A percentile compares a stretch with the other conserved stretches of the same genome.
Evolutionary conservation across 1,140 invertebrate species (phyloP).

Genomic region (Pseudomyrmex dendroicus): DNA sequence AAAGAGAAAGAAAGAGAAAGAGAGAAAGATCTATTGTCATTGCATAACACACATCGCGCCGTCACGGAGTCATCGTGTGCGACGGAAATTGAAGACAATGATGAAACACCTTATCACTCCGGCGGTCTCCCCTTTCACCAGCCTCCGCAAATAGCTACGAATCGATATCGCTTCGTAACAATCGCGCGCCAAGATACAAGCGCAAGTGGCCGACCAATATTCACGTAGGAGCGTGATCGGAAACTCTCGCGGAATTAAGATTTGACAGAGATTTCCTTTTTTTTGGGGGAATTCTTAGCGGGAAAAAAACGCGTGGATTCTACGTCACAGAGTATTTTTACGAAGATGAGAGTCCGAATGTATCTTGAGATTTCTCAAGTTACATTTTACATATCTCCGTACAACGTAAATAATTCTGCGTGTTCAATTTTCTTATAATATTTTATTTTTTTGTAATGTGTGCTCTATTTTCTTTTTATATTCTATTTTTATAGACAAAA

Average conservation of each 20-base stretch:
- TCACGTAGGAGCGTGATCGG: background rate
- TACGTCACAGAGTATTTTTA: no score
- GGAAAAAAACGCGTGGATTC: no score
- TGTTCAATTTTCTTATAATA: no score
- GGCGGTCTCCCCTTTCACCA: slow-evolving; percentile 12
- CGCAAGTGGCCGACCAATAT: background rate
- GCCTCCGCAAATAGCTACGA: slow-evolving; percentile 47
- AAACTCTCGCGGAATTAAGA: background rate
- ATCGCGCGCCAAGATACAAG: slow-evolving; percentile 20
- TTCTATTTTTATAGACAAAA: no score
- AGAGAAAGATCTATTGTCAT: slow-evolving; percentile 39
- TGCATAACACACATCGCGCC: slow-evolving; percentile 44
- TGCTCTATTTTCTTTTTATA: no score
- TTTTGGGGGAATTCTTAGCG: background rate
- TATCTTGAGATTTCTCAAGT: no score
- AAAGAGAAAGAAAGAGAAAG: background rate
- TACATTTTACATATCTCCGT: no score
- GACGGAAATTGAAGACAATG: slow-evolving; percentile 61
- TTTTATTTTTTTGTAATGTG: no score
- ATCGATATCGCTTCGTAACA: slow-evolving; percentile 36
- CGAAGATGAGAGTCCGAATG: no score
- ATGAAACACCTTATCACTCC: slow-evolving; percentile 58
- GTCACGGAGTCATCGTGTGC: slow-evolving; percentile 40
- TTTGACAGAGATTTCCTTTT: no score
- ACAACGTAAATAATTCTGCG: no score